A percentile compares a stretch with the other conserved stretches of the same genome.
Evolutionary conservation across 2,797 vertebrate genomes (phyloP).

Genomic region (Diplodus sargus): DNA sequence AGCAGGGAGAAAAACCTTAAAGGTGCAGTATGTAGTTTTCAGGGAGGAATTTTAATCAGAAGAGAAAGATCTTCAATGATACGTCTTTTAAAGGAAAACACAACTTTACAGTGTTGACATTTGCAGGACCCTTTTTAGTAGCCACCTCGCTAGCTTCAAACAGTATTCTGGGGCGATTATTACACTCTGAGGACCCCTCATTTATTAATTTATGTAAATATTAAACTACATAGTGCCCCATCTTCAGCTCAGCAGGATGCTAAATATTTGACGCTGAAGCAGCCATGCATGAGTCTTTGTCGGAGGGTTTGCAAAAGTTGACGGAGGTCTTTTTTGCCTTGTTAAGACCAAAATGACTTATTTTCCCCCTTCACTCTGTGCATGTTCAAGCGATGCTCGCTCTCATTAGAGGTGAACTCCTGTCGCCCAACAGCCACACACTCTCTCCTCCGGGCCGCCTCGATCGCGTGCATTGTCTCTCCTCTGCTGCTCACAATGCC

Average conservation of each 20-base stretch:
- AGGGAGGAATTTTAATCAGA: no score
- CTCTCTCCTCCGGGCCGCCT: slow-evolving; percentile 42
- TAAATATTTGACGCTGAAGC: slow-evolving; percentile 81
- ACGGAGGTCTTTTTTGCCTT: slow-evolving; percentile 46
- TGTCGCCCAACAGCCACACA: slow-evolving; percentile 34
- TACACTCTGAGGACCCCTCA: no score
- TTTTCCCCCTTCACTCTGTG: neutral
- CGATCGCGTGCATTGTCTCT: slow-evolving; percentile 57
- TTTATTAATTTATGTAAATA: no score
- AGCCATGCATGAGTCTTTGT: slow-evolving; percentile 66
- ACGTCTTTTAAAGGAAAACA: no score
- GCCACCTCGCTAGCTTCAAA: no score
- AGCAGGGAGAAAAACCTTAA: slow-evolving; percentile 35
- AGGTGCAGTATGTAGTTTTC: neutral
- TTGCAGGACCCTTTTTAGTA: no score
- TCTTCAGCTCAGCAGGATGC: slow-evolving; percentile 55
- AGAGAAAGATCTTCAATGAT: no score
- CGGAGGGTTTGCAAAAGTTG: slow-evolving; percentile 55
- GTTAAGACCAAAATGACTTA: neutral
- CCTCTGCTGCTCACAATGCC: slow-evolving; percentile 38
- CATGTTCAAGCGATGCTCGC: slow-evolving; percentile 38
- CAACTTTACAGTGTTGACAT: no score
- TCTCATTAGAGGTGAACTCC: slow-evolving; percentile 36
- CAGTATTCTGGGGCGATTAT: no score
- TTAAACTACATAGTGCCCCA: slow-evolving; percentile 2